phyloP scores from a whole-genome alignment of 2,797 vertebrate species.

The Gymnopithys bicolor region DNA sequence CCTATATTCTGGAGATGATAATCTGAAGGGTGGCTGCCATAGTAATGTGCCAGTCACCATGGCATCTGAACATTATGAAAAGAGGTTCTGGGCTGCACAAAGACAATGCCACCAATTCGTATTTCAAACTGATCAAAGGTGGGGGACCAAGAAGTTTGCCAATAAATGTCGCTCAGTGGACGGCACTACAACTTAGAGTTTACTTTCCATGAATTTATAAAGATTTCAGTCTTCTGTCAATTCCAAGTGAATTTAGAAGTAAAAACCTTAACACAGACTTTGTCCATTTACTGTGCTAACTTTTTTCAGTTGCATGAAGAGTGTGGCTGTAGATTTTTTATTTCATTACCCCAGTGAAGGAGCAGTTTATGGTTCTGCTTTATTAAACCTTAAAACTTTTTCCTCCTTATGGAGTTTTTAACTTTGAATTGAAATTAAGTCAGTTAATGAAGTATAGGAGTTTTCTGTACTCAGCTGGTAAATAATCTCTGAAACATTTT shows the following conservation, averaged over 20 bases:
- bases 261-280: neutral
- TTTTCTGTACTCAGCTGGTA: neutral
- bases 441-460: neutral
- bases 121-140: slow-evolving; percentile 64
- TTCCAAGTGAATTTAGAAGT: slow-evolving; percentile 3
- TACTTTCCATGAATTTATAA: slow-evolving; percentile 31
- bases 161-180: slow-evolving; percentile 65
- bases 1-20: slow-evolving; percentile 38
- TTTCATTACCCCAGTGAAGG: neutral
- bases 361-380: slow-evolving; percentile 10
- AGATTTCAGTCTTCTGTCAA: slow-evolving; percentile 1
- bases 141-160: slow-evolving; percentile 58
- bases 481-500: neutral
- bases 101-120: slow-evolving; percentile 54
- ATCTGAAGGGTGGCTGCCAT: slow-evolving; percentile 44
- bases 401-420: neutral
- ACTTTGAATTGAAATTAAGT: slow-evolving; percentile 18
- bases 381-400: neutral
- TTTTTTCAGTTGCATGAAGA: neutral
- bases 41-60: slow-evolving; percentile 52
- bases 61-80: slow-evolving; percentile 54
- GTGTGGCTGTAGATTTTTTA: neutral
- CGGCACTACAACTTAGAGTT: slow-evolving; percentile 36
- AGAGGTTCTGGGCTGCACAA: slow-evolving; percentile 67
- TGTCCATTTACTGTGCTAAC: neutral